Evolutionary conservation across 2,113 vertebrate species (phyloP).

Genomic region (Xenopus borealis): DNA sequence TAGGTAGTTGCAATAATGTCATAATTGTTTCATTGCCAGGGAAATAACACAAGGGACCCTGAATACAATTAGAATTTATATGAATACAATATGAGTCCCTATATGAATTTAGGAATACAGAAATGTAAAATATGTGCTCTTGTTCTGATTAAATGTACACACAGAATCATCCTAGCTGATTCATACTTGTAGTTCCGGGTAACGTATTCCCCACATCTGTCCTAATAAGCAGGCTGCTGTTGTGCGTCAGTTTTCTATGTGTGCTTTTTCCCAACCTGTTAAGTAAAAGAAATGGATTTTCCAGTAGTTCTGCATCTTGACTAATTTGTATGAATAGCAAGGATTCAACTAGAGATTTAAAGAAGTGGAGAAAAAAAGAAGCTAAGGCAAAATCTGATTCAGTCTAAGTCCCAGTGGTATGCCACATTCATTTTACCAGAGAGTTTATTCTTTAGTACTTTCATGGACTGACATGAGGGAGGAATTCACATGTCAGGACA

Average conservation of each 20-base stretch:
- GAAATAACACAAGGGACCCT: no score
- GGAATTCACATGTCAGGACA: conserved; percentile 79
- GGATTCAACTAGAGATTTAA: conserved; percentile 61
- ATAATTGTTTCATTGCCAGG: no score
- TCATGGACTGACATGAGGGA: conserved; percentile 78
- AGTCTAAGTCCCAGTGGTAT: conserved; percentile 65
- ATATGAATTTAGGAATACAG: no score
- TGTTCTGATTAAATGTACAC: no score
- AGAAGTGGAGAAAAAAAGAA: conserved; percentile 42
- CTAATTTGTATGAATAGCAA: conserved; percentile 74
- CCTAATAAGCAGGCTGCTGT: neutral
- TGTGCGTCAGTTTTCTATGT: neutral
- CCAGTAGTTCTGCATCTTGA: conserved; percentile 56
- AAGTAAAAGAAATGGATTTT: conserved; percentile 64
- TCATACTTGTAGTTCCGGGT: no score
- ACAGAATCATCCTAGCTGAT: no score
- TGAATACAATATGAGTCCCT: no score
- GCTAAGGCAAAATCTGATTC: conserved; percentile 63
- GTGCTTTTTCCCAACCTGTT: conserved; percentile 44
- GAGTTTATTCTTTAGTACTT: conserved; percentile 76
- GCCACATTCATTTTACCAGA: conserved; percentile 70
- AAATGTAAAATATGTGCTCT: no score
- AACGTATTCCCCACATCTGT: no score
- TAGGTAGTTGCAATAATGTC: no score
- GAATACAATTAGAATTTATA: no score